Conservation (phyloP, 2,113 vertebrate species). For the Dromiciops gliroides region DNA sequence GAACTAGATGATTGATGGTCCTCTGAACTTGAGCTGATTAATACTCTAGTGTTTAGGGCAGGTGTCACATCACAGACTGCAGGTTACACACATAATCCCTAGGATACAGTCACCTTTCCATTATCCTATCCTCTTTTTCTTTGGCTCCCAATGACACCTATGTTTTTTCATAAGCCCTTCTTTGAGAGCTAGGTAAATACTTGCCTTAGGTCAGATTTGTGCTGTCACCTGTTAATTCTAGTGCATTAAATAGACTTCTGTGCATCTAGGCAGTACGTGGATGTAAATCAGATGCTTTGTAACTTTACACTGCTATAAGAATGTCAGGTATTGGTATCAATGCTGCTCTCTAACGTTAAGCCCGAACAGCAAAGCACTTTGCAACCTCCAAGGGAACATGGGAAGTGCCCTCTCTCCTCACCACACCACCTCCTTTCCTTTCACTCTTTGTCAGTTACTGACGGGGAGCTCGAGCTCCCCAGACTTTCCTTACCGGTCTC, state of each 20-base stretch:
- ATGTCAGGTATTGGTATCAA: not conserved
- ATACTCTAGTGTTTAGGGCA: not conserved
- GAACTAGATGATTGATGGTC: not conserved
- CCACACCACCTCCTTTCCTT: not conserved
- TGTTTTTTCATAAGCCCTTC: slow-evolving; percentile 34
- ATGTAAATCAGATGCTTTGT: not conserved
- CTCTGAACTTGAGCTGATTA: not conserved
- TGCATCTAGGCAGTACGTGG: slow-evolving; percentile 9
- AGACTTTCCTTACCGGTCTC: not conserved
- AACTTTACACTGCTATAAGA: not conserved
- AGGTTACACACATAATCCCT: not conserved
- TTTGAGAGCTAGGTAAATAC: slow-evolving; percentile 31
- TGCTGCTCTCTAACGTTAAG: not conserved
- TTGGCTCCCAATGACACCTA: not conserved
- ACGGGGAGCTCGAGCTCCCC: not conserved
- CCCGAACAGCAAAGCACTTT: slow-evolving; percentile 13
- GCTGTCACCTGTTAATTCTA: slow-evolving; percentile 15
- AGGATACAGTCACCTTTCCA: not conserved
- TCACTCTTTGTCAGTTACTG: not conserved
- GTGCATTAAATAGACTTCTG: slow-evolving; percentile 51
- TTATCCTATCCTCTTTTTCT: not conserved
- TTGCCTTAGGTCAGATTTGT: slow-evolving; percentile 40
- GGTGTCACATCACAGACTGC: not conserved
- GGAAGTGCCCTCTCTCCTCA: not conserved
- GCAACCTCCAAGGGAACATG: not conserved